These are phyloP conservation scores for Takifugu rubripes DNA, from an alignment of 2,797 vertebrate genomes.

Conservation along the genomic window DNA sequence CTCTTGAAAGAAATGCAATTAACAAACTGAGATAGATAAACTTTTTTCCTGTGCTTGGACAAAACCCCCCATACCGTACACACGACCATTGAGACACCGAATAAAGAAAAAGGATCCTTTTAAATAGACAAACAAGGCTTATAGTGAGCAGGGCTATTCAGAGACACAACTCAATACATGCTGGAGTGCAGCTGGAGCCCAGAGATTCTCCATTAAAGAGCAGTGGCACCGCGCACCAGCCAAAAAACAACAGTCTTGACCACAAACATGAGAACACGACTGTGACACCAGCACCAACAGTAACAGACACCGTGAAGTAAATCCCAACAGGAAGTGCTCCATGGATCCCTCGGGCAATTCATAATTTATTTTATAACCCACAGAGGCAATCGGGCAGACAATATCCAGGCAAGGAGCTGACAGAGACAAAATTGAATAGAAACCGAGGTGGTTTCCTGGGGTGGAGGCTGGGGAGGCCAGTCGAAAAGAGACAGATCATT, in stretches of 20 bases:
- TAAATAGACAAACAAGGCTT: conserved; percentile 8
- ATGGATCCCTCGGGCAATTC: too few species aligned
- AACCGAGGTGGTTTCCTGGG: too few species aligned
- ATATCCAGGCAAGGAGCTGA: too few species aligned
- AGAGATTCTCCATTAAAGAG: conserved; percentile 25
- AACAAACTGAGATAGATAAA: conserved; percentile 29
- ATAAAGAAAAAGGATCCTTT: conserved; percentile 24
- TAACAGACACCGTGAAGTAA: too few species aligned
- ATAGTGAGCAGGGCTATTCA: conserved; percentile 1
- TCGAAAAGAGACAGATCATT: too few species aligned
- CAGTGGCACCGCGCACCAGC: conserved; percentile 14
- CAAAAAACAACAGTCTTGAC: conserved; percentile 27
- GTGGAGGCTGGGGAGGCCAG: too few species aligned
- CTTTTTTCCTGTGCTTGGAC: neutral
- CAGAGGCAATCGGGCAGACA: too few species aligned
- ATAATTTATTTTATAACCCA: too few species aligned
- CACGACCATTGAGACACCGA: neutral
- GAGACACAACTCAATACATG: neutral
- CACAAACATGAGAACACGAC: conserved; percentile 16
- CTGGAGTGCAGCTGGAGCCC: conserved; percentile 11
- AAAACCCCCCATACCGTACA: neutral
- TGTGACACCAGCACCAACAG: too few species aligned
- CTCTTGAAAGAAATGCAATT: conserved; percentile 47
- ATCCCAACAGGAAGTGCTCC: too few species aligned
- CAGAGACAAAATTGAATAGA: too few species aligned